Conservation (phyloP, 2,113 vertebrate species). For the Tautogolabrus adspersus region DNA sequence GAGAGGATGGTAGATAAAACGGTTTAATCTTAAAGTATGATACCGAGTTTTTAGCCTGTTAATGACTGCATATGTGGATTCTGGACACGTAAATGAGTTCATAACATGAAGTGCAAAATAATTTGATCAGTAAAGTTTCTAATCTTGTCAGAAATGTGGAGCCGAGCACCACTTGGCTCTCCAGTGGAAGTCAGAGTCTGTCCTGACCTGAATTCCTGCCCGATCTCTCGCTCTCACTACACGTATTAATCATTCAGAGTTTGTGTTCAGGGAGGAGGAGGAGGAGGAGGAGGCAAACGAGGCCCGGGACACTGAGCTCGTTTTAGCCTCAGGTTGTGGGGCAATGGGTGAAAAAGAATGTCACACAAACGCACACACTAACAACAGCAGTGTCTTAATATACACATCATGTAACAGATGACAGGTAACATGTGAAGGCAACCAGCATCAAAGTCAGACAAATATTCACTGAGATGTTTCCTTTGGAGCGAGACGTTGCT, state of each 20-base stretch:
- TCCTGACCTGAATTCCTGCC: conserved; percentile 69
- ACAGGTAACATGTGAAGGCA: neutral
- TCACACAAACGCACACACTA: conserved; percentile 8
- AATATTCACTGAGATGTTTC: conserved; percentile 3
- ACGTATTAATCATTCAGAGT: conserved; percentile 69
- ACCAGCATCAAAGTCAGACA: conserved; percentile 16
- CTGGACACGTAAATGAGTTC: neutral
- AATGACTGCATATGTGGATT: neutral
- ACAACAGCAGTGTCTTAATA: conserved; percentile 8
- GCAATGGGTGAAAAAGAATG: conserved; percentile 27
- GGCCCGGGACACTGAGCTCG: conserved; percentile 20
- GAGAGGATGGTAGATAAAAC: neutral
- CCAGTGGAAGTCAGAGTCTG: conserved; percentile 27
- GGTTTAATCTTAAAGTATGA: neutral
- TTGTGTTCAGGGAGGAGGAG: conserved; percentile 24
- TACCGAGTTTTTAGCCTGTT: neutral
- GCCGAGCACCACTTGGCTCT: conserved; percentile 25
- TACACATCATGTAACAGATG: neutral
- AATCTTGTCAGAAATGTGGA: conserved; percentile 8
- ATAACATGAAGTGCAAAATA: neutral
- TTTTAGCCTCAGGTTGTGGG: conserved; percentile 47
- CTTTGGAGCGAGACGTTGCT: neutral
- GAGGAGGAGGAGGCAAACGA: neutral
- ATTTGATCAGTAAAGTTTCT: neutral
- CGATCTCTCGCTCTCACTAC: conserved; percentile 39